These are phyloP conservation scores for Pocillopora meandrina DNA, from an alignment of 92 coral and sea anemone species.

Conservation along the genomic window DNA sequence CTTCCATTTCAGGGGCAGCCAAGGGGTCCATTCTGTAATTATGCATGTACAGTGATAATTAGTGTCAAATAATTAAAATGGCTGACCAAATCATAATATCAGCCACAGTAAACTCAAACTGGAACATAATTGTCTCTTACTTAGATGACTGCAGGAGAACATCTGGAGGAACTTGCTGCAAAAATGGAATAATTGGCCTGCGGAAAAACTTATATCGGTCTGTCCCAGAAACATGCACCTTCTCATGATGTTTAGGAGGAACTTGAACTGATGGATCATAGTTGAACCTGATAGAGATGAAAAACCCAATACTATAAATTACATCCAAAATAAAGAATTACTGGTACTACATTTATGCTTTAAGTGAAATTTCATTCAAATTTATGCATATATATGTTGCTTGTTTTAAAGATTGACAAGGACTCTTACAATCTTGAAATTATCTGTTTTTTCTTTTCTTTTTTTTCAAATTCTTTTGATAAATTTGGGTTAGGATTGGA, in stretches of 20 bases:
- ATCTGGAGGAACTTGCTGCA: conserved; percentile 98
- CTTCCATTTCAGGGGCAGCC: conserved; percentile 65
- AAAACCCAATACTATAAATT: neutral
- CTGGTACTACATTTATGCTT: too few species aligned
- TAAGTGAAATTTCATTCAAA: too few species aligned
- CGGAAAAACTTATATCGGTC: conserved; percentile 96
- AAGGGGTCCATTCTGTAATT: conserved; percentile 70
- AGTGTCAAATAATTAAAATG: too few species aligned
- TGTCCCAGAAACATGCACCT: conserved; percentile 85
- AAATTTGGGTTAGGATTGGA: too few species aligned
- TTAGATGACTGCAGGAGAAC: conserved; percentile 95
- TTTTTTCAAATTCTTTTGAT: too few species aligned
- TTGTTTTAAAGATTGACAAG: too few species aligned
- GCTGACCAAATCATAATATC: too few species aligned
- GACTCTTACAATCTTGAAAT: too few species aligned
- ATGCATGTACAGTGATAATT: neutral
- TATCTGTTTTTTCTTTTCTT: too few species aligned
- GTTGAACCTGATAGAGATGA: conserved; percentile 68
- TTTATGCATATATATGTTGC: too few species aligned
- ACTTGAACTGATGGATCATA: conserved; percentile 97
- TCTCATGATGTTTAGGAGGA: conserved; percentile 70
- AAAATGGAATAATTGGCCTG: conserved; percentile 96
- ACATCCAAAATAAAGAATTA: neutral
- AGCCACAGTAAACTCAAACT: neutral
- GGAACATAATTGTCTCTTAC: conserved; percentile 26